phyloP scores from a whole-genome alignment of 2,888 invertebrate genomes.

The Clanis bilineata region DNA sequence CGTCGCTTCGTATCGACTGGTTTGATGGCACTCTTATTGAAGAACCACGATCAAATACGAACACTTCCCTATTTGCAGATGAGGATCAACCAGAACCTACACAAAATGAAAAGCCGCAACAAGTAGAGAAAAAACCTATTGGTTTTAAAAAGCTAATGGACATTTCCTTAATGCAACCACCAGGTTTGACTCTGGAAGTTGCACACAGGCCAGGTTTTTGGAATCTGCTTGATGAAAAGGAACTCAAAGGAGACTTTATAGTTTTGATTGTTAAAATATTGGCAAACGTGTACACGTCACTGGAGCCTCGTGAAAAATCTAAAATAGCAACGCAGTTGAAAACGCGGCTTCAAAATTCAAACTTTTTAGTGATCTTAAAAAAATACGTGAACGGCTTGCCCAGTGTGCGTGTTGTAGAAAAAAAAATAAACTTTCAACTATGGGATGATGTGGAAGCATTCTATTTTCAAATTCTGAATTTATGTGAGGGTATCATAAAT shows the following conservation, averaged over 20 bases:
- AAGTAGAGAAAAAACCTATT: slow-evolving; percentile 65
- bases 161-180: slow-evolving; percentile 61
- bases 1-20: slow-evolving; percentile 72
- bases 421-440: slow-evolving; percentile 64
- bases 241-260: slow-evolving; percentile 72
- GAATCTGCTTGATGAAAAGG: slow-evolving; percentile 60
- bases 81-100: slow-evolving; percentile 49
- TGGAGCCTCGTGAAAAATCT: slow-evolving; percentile 56
- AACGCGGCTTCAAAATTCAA: slow-evolving; percentile 55
- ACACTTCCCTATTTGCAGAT: slow-evolving; percentile 46
- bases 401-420: slow-evolving; percentile 58
- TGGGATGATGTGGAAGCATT: slow-evolving; percentile 71
- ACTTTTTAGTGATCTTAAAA: slow-evolving; percentile 56
- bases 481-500: slow-evolving; percentile 59
- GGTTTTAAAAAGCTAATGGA: slow-evolving; percentile 71
- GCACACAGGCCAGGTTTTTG: slow-evolving; percentile 70
- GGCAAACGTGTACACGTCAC: slow-evolving; percentile 57
- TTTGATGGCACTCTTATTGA: slow-evolving; percentile 73
- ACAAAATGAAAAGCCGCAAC: slow-evolving; percentile 37
- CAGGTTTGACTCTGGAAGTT: slow-evolving; percentile 65
- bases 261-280: slow-evolving; percentile 72
- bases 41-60: slow-evolving; percentile 41
- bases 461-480: slow-evolving; percentile 48
- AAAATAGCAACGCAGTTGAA: slow-evolving; percentile 55
- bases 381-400: slow-evolving; percentile 57